Evolutionary conservation across 2,797 vertebrate genomes (phyloP), one percentile per base, ranked within the genome.

Genomic region (Sebastes aleutianus): DNA sequence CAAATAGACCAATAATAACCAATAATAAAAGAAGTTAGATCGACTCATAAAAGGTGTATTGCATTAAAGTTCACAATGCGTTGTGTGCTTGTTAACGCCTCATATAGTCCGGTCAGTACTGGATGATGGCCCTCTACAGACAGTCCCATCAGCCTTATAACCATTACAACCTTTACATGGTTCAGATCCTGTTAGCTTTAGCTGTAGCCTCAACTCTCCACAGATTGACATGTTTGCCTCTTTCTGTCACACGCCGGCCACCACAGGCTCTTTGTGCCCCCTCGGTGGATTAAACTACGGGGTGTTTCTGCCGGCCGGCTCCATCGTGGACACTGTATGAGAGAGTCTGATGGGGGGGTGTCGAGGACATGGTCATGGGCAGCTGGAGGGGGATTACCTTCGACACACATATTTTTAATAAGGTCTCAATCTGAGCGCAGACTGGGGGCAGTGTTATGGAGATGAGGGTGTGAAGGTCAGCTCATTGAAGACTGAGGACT

Each of bases 401-500:
- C 72, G 68, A 86, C 78, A 80, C 84, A 86, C 84, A 85, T 77
- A 86, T 89, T 74, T 89, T 82, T 93, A 94, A 95, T 93, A 89
- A 91, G 89, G 92, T 92, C 93, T 95, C 87, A 91, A 89, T 92
- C 83, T 86, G 79, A 83, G 85, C 43, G 31, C 85, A 90, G 90
- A 88, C 84, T 79, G 82, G 65, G 68, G 34, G 34, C 83, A 92
- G 87, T 95, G 93, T 95, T 94, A 96, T 96, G 95, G 93, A 96
- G 92, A 96, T 96, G 87, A 95, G 92, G 89, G 86, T 94, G 85
- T 91, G 85, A 90, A 90, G 94, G 93, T 95, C 92, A 94, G 91
- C 91, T 95, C 95, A 94, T 71, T n/a, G 27, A 85, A 82, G 75
- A 84, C 74, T 43, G 73, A 75, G 63, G 72, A 53, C 47, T 67